phyloP scores from a whole-genome alignment of 2,888 invertebrate species.

The Morinoia aosen region DNA sequence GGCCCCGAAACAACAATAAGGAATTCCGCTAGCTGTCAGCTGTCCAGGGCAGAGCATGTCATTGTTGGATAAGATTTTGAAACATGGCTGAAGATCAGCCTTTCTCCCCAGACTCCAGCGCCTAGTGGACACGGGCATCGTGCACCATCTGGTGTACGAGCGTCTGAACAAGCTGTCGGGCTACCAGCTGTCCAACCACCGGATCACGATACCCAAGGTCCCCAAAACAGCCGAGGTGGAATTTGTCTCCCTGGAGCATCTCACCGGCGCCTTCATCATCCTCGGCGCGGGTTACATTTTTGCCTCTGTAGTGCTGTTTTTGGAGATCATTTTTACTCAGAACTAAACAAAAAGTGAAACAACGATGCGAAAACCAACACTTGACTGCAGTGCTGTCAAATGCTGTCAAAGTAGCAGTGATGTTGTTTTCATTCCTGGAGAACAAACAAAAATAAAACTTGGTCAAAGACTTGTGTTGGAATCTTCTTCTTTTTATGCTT shows the following conservation, averaged over 20 bases:
- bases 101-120: background rate
- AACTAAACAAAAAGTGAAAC: background rate
- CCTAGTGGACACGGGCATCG: constrained; percentile 18
- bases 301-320: background rate
- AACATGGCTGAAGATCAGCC: too few species aligned
- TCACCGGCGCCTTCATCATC: background rate
- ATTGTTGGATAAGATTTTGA: too few species aligned
- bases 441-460: too few species aligned
- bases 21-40: too few species aligned
- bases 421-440: too few species aligned
- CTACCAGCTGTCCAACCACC: constrained; percentile 14
- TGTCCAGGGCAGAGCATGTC: too few species aligned
- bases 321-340: background rate
- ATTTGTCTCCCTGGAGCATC: background rate
- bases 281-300: background rate
- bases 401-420: too few species aligned
- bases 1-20: too few species aligned
- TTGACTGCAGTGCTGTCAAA: too few species aligned
- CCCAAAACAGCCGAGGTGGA: background rate
- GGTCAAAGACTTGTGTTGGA: too few species aligned
- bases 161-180: background rate
- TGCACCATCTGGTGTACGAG: constrained; percentile 27
- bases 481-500: too few species aligned
- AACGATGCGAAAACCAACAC: too few species aligned
- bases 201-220: background rate